Percentiles rank a stretch among this genome's conserved stretches.
Evolutionary conservation across 2,888 invertebrate species (phyloP).

Genomic region (Aricia artaxerxes): DNA sequence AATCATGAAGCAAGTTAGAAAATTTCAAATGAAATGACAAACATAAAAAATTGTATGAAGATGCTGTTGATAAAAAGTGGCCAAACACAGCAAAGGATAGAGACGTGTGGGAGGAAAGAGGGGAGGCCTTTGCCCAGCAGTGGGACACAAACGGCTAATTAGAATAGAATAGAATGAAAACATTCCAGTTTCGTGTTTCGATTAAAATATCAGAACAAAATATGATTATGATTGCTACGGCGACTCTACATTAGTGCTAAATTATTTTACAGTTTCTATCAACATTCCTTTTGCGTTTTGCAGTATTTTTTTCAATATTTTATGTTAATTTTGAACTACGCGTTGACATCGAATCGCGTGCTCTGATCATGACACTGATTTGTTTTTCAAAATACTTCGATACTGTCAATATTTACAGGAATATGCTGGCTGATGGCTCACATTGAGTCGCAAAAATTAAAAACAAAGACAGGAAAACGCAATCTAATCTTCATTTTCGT

Average conservation of each 20-base stretch:
- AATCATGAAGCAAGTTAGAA: no score
- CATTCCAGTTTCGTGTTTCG: no score
- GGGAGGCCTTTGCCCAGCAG: no score
- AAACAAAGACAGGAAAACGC: background rate
- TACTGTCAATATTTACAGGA: background rate
- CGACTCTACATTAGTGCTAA: background rate
- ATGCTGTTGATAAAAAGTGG: no score
- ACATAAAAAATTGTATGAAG: no score
- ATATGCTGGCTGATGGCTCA: background rate
- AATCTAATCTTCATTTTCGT: background rate
- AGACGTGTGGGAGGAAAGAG: no score
- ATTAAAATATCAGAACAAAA: no score
- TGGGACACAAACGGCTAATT: no score
- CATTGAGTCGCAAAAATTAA: background rate
- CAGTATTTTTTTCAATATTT: background rate
- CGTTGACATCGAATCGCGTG: background rate
- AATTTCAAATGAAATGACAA: no score
- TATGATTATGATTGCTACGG: background rate
- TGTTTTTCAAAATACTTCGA: background rate
- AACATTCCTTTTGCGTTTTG: no score
- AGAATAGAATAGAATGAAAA: no score
- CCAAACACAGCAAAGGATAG: no score
- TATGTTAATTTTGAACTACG: background rate
- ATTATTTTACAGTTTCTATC: background rate
- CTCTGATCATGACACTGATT: background rate